Evolutionary conservation across 2,888 invertebrate genomes (phyloP).

Genomic region (Syrphus vitripennis): DNA sequence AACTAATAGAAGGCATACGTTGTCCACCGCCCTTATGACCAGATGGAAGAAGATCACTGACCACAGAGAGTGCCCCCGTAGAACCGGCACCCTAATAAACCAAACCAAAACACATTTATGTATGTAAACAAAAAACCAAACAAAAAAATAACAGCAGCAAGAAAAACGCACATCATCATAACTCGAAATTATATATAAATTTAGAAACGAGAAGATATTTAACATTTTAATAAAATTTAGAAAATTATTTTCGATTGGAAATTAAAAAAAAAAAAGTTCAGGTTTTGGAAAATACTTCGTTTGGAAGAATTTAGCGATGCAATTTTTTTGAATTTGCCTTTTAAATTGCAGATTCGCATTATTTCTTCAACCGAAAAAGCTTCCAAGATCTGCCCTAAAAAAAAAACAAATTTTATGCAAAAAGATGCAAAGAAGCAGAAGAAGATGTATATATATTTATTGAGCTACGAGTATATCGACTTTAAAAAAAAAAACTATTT

Average conservation of each 20-base stretch:
- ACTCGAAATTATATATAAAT: slow-evolving; percentile 12
- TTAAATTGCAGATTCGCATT: not conserved
- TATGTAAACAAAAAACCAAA: slow-evolving; percentile 45
- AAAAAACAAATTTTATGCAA: not conserved
- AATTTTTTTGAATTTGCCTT: not conserved
- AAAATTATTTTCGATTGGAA: slow-evolving; percentile 49
- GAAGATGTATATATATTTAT: slow-evolving; percentile 31
- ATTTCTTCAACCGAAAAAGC: not conserved
- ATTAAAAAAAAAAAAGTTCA: slow-evolving; percentile 47
- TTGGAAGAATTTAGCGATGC: not conserved
- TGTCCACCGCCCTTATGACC: slow-evolving; percentile 81
- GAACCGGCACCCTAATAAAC: slow-evolving; percentile 87
- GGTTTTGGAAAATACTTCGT: not conserved
- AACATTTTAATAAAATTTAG: slow-evolving; percentile 46
- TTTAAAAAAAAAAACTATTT: not conserved
- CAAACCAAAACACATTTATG: slow-evolving; percentile 73
- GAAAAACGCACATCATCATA: slow-evolving; percentile 44
- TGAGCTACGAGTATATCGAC: not conserved
- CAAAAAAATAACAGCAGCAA: slow-evolving; percentile 13
- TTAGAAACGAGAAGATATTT: too few relatives aligned
- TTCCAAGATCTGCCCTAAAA: not conserved
- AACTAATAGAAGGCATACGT: slow-evolving; percentile 85
- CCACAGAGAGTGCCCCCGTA: slow-evolving; percentile 82
- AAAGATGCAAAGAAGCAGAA: slow-evolving; percentile 60
- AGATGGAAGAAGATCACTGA: slow-evolving; percentile 84